phyloP scores from a whole-genome alignment of 2,888 invertebrate genomes.

The Phalera bucephala region DNA sequence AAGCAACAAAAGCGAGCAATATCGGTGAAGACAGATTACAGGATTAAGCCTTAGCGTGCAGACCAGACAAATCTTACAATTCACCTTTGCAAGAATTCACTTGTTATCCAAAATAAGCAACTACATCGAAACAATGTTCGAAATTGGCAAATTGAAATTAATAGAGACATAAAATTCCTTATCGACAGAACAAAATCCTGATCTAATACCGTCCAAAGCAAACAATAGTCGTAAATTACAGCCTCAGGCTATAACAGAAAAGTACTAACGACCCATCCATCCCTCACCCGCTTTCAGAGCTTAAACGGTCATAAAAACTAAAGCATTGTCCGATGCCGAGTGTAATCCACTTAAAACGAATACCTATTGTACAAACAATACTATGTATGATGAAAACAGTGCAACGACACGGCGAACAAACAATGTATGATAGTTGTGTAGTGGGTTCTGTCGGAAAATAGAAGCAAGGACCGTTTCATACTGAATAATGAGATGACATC shows the following conservation, averaged over 20 bases:
- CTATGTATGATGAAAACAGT: constrained; percentile 43
- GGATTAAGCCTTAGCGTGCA: no score
- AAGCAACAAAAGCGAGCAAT: no score
- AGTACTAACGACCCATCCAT: constrained; percentile 53
- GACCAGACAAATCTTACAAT: no score
- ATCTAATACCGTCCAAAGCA: constrained; percentile 26
- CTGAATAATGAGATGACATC: constrained; percentile 43
- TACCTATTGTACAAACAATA: constrained; percentile 41
- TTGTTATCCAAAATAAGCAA: no score
- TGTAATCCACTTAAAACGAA: constrained; percentile 59
- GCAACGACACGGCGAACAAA: constrained; percentile 43
- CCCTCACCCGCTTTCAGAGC: constrained; percentile 42
- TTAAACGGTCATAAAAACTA: constrained; percentile 61
- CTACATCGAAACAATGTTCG: no score
- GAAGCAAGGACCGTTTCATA: constrained; percentile 36
- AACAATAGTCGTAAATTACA: constrained; percentile 53
- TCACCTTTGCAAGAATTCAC: no score
- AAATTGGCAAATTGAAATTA: no score
- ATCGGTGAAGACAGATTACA: no score
- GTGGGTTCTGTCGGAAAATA: constrained; percentile 27
- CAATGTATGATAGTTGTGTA: constrained; percentile 26
- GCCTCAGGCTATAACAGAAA: constrained; percentile 46
- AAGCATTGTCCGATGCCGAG: constrained; percentile 55
- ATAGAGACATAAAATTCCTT: constrained; percentile 1
- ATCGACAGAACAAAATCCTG: constrained; percentile 17